Conservation (phyloP, 2,113 vertebrate species). For the Chloroceryle aenea region DNA sequence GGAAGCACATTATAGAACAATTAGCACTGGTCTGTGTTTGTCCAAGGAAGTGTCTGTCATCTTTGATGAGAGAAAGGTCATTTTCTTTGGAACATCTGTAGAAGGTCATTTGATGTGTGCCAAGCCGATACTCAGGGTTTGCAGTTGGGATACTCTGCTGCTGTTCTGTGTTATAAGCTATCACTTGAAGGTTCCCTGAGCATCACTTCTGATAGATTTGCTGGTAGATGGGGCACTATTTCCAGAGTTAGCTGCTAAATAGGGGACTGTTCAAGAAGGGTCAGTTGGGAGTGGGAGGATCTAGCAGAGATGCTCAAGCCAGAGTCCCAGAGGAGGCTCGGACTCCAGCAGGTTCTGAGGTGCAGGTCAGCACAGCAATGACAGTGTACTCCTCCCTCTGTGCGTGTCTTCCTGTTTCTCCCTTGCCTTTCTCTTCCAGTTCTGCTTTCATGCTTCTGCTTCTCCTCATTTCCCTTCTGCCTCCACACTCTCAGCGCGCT, state of each 20-base stretch:
- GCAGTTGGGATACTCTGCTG: not conserved
- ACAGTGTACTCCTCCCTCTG: accelerated
- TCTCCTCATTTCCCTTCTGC: not conserved
- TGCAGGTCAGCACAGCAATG: not conserved
- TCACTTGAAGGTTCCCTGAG: not conserved
- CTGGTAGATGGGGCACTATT: not conserved
- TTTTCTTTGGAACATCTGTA: not conserved
- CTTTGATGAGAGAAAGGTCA: not conserved
- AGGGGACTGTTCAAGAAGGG: not conserved
- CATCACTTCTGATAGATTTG: not conserved
- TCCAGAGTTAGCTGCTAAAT: not conserved
- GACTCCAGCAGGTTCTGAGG: not conserved
- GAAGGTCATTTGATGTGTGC: not conserved
- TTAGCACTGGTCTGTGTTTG: not conserved
- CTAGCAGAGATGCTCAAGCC: not conserved
- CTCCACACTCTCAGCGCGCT: not conserved
- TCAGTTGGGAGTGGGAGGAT: not conserved
- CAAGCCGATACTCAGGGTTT: accelerated
- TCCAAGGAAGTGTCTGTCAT: not conserved
- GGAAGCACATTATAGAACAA: not conserved
- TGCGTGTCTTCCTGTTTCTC: not conserved
- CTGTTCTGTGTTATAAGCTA: not conserved
- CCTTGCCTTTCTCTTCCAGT: not conserved
- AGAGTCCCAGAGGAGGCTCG: accelerated
- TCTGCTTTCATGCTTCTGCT: not conserved